A percentile compares a stretch with the other conserved stretches of the same genome.
phyloP scores from a whole-genome alignment of 1,140 invertebrate genomes.

The Microplitis mediator region DNA sequence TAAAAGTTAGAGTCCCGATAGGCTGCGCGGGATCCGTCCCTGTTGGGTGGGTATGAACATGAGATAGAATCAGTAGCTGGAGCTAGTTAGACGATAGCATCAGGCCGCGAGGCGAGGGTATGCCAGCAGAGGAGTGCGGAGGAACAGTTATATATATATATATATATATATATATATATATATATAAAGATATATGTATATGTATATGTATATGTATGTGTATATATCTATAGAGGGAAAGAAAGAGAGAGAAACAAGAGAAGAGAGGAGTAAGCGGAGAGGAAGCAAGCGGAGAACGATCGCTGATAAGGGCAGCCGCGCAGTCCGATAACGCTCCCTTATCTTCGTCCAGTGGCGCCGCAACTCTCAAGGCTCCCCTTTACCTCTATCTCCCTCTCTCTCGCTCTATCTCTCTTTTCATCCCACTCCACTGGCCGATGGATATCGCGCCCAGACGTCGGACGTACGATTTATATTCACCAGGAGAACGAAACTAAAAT shows the following conservation, averaged over 20 bases:
- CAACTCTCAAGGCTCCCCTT: conserved; percentile 58
- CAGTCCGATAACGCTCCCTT: conserved; percentile 59
- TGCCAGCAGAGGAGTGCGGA: conserved; percentile 25
- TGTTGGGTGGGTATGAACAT: conserved; percentile 54
- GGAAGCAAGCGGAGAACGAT: conserved; percentile 48
- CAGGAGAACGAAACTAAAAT: conserved; percentile 17
- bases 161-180: conserved; percentile 10
- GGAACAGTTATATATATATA: neutral
- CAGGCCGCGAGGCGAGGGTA: conserved; percentile 56
- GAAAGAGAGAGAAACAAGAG: neutral
- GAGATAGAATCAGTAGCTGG: conserved; percentile 63
- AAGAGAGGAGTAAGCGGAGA: conserved; percentile 18
- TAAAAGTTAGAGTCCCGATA: neutral
- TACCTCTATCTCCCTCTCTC: neutral
- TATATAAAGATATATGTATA: no score
- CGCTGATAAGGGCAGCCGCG: conserved; percentile 58
- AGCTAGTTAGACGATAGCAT: conserved; percentile 64
- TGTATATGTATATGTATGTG: neutral
- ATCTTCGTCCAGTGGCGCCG: conserved; percentile 62
- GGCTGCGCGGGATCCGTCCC: conserved; percentile 42
- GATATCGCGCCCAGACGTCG: conserved; percentile 27
- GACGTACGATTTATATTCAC: conserved; percentile 37
- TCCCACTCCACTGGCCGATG: conserved; percentile 8
- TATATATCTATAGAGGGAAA: neutral
- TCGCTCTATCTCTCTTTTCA: neutral